Conservation (phyloP, 2,797 vertebrate species). For the Euphonia xanthogaster region DNA sequence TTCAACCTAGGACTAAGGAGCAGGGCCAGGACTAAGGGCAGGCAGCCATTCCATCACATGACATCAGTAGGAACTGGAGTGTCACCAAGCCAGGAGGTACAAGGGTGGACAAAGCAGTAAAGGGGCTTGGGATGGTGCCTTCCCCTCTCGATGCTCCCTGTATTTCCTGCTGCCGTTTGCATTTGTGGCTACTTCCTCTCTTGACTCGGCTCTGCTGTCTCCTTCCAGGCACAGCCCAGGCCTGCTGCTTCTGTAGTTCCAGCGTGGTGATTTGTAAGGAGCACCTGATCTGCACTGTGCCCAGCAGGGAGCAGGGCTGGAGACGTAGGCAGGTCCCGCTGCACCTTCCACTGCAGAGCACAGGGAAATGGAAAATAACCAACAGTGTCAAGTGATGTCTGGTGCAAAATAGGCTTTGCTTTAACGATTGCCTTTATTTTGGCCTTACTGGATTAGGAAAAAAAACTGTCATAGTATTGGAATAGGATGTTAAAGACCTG, state of each 20-base stretch:
- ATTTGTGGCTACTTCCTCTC: neutral
- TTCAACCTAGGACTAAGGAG: neutral
- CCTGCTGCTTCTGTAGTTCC: neutral
- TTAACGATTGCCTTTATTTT: neutral
- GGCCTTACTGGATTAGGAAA: neutral
- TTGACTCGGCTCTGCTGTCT: neutral
- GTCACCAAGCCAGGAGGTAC: neutral
- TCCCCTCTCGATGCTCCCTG: neutral
- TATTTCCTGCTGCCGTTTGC: neutral
- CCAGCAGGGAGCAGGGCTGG: neutral
- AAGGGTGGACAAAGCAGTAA: neutral
- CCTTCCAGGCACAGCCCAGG: neutral
- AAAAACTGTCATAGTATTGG: neutral
- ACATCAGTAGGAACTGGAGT: neutral
- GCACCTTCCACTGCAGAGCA: neutral
- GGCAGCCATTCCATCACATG: neutral
- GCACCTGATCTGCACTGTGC: neutral
- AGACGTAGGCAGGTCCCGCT: neutral
- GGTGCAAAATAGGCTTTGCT: neutral
- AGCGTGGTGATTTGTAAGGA: neutral
- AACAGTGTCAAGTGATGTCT: fast-evolving
- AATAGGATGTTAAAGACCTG: neutral
- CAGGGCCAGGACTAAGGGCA: neutral
- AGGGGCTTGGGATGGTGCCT: neutral
- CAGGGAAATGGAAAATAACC: neutral